Conservation (phyloP, 2,113 vertebrate species). For the Nematolebias whitei region DNA sequence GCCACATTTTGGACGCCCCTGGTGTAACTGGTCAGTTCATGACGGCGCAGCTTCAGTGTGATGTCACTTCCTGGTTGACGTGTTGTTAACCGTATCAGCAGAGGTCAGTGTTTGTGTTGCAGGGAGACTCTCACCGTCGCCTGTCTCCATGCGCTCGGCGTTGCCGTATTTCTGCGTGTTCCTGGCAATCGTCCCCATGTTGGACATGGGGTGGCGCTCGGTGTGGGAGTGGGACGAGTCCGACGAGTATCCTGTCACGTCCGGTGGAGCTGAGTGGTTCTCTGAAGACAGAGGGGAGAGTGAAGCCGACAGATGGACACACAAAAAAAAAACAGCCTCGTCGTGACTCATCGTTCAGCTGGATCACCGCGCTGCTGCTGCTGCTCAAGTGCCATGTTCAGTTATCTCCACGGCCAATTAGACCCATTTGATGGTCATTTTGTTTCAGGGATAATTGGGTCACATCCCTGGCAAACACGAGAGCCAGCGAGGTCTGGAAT, state of each 20-base stretch:
- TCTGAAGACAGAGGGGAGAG: conserved; percentile 75
- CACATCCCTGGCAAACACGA: conserved; percentile 5
- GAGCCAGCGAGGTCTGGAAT: conserved; percentile 4
- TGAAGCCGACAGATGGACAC: conserved; percentile 19
- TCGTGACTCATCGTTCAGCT: conserved; percentile 25
- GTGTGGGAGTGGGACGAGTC: conserved; percentile 85
- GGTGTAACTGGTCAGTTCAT: conserved; percentile 43
- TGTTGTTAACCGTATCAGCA: conserved; percentile 39
- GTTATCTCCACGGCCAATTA: conserved; percentile 24
- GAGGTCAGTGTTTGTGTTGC: too few species aligned
- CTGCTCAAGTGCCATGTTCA: conserved; percentile 13
- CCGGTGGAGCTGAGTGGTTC: conserved; percentile 96
- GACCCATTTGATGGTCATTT: conserved; percentile 11
- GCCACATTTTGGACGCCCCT: too few species aligned
- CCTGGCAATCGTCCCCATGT: conserved; percentile 90
- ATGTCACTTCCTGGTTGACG: conserved; percentile 37
- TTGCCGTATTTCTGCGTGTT: conserved; percentile 96
- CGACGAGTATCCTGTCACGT: conserved; percentile 97
- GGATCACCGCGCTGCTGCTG: conserved; percentile 8
- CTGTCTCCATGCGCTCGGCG: conserved; percentile 98
- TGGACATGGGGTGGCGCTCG: conserved; percentile 94
- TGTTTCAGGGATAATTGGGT: conserved; percentile 21
- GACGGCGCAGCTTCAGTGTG: conserved; percentile 40
- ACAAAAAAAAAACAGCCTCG: conserved; percentile 21
- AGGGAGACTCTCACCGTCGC: conserved; percentile 85